Percentiles rank a stretch among this genome's conserved stretches.
Evolutionary conservation across 2,888 invertebrate genomes (phyloP).

Genomic region (Aphrophora alni): DNA sequence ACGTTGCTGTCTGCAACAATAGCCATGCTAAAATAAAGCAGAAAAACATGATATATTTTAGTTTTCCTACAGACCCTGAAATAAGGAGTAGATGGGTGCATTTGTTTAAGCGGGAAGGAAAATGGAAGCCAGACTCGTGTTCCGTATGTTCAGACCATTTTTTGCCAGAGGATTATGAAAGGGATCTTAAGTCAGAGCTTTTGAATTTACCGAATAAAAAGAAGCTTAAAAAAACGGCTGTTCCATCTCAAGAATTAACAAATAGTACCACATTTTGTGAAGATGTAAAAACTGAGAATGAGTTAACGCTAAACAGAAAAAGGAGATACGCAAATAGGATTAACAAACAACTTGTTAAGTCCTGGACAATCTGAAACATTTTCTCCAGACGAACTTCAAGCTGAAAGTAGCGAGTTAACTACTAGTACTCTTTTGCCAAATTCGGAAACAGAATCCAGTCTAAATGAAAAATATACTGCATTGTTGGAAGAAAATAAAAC

Average conservation of each 20-base stretch:
- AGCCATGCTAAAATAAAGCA: background rate
- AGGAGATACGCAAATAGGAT: too few species aligned
- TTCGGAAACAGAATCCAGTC: too few species aligned
- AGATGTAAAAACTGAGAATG: too few species aligned
- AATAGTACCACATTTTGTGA: too few species aligned
- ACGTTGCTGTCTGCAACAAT: background rate
- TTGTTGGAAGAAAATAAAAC: too few species aligned
- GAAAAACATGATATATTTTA: background rate
- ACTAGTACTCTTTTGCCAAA: too few species aligned
- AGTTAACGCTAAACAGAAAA: too few species aligned
- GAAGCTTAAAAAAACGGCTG: background rate
- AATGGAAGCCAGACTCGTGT: constrained; percentile 6
- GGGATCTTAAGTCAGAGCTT: background rate
- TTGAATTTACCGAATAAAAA: background rate
- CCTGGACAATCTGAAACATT: too few species aligned
- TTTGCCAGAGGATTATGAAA: background rate
- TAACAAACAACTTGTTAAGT: too few species aligned
- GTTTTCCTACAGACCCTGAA: background rate
- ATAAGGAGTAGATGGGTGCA: background rate
- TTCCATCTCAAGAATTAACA: background rate
- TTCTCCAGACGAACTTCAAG: too few species aligned
- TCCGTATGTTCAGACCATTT: constrained; percentile 6
- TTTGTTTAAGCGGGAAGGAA: background rate
- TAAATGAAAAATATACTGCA: too few species aligned
- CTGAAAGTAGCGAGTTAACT: too few species aligned